phyloP scores from a whole-genome alignment of 1,140 invertebrate genomes.

The Pseudachorutes palmiensis region DNA sequence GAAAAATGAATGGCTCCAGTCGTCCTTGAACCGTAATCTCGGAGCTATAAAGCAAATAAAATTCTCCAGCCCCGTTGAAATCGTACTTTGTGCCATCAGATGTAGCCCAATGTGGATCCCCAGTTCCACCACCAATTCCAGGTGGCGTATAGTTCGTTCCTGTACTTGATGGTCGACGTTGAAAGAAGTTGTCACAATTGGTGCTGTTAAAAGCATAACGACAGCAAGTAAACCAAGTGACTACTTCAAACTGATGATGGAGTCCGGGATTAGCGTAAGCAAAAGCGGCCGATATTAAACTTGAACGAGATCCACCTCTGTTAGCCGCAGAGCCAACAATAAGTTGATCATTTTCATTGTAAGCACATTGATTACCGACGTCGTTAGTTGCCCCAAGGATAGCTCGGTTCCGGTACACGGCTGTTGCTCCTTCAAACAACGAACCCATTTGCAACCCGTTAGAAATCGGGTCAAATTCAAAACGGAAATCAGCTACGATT shows the following conservation, averaged over 20 bases:
- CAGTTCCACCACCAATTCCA: background rate
- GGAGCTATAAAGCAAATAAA: background rate
- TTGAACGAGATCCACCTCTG: background rate
- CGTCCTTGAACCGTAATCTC: background rate
- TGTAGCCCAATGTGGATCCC: slow-evolving; percentile 9
- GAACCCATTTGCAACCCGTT: background rate
- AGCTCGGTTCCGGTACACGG: background rate
- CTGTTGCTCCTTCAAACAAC: background rate
- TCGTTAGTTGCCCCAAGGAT: background rate
- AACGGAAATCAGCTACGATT: background rate
- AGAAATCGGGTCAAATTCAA: background rate
- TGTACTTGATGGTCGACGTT: background rate
- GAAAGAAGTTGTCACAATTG: background rate
- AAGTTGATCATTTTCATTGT: background rate
- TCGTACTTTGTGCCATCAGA: background rate
- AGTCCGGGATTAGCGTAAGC: background rate
- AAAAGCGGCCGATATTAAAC: background rate
- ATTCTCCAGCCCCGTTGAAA: slow-evolving; percentile 15
- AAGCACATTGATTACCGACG: background rate
- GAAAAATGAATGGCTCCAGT: background rate
- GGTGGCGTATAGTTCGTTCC: background rate
- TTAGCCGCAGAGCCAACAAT: background rate
- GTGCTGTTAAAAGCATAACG: background rate
- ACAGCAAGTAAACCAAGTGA: background rate
- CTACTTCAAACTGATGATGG: background rate